These are phyloP conservation scores for Nomada ferruginata DNA, from an alignment of 2,888 invertebrate species.

Conservation along the genomic window DNA sequence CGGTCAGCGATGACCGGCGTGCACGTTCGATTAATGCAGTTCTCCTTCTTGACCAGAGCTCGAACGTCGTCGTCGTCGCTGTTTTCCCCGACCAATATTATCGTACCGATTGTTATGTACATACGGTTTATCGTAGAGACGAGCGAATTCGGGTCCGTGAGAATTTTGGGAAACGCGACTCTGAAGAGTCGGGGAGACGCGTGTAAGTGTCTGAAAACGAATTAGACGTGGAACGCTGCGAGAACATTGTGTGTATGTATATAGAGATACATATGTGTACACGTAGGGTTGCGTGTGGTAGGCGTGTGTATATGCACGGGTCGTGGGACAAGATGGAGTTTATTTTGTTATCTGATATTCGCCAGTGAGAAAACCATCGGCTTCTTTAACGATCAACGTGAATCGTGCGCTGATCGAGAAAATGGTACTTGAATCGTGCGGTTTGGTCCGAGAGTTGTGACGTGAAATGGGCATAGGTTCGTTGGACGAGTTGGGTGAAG, in stretches of 20 bases:
- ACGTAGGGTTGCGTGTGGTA: conserved; percentile 31
- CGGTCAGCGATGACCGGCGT: conserved; percentile 11
- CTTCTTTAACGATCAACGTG: conserved; percentile 43
- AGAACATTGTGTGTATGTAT: conserved; percentile 56
- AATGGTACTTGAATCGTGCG: conserved; percentile 57
- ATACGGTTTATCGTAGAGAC: conserved; percentile 23
- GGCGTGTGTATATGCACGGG: conserved; percentile 55
- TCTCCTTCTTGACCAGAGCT: neutral
- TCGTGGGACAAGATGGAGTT: conserved; percentile 62
- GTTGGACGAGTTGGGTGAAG: neutral
- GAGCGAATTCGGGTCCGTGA: neutral
- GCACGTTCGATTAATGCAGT: neutral
- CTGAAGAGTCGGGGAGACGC: neutral
- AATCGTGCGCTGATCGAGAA: conserved; percentile 38
- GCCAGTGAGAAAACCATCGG: conserved; percentile 25
- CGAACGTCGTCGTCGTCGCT: conserved; percentile 10
- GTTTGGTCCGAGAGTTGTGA: conserved; percentile 31
- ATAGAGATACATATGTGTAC: conserved; percentile 20
- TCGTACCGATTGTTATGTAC: conserved; percentile 17
- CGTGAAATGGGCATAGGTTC: neutral
- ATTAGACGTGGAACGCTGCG: conserved; percentile 1
- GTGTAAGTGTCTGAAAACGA: conserved; percentile 13
- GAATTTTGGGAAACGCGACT: neutral
- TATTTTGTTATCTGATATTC: conserved; percentile 38
- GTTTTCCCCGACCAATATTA: conserved; percentile 3